These are phyloP conservation scores for Trichechus manatus DNA, from an alignment of 2,113 vertebrate species.

Conservation along the genomic window DNA sequence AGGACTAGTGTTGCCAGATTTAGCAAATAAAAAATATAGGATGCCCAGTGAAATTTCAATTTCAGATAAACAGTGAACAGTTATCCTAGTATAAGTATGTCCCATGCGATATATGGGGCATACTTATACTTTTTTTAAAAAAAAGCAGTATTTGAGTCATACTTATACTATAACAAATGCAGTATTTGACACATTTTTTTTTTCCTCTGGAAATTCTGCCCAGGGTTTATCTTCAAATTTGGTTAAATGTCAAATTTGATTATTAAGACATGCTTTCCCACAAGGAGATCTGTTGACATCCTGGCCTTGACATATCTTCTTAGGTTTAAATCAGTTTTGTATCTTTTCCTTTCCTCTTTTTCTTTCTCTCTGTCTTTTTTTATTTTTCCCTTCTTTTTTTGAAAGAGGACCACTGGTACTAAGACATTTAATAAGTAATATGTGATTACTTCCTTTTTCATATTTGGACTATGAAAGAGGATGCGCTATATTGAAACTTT, in stretches of 20 bases:
- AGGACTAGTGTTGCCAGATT: not conserved
- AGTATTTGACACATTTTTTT: too few relatives aligned
- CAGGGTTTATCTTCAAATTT: not conserved
- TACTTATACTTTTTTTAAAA: not conserved
- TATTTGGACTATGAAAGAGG: not conserved
- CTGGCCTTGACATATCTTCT: accelerated
- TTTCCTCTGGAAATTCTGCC: not conserved
- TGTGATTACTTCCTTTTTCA: not conserved
- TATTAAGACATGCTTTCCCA: accelerated
- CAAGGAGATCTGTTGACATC: not conserved
- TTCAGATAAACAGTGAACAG: not conserved
- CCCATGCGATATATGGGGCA: not conserved
- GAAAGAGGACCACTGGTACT: not conserved
- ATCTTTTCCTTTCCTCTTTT: too few relatives aligned
- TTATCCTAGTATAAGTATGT: not conserved
- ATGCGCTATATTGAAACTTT: not conserved
- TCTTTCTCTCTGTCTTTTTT: too few relatives aligned
- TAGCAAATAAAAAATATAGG: not conserved
- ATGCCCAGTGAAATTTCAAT: not conserved
- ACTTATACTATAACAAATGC: not conserved
- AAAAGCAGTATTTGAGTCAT: not conserved
- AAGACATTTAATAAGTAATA: not conserved
- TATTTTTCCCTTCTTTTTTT: not conserved
- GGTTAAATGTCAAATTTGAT: not conserved
- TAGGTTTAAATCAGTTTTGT: accelerated